Evolutionary conservation across 2,797 vertebrate genomes (phyloP), one percentile per base, ranked within the genome.

Genomic region (Psittacula echo): DNA sequence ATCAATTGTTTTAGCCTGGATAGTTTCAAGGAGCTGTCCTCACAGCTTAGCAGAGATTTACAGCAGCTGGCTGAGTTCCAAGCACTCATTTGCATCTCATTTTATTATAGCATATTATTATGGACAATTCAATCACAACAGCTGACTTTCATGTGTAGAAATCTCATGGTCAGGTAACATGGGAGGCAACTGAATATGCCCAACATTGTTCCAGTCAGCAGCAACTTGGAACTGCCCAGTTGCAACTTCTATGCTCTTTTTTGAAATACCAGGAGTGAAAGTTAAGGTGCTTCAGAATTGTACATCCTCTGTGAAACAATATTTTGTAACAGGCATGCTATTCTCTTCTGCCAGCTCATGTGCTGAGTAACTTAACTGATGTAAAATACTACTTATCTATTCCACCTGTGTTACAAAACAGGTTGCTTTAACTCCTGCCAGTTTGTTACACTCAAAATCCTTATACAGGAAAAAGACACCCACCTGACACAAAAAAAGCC

Each of bases 11-110:
- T 94, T 90, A 94, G 75, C 66, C 44, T 62, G 61, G 48, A 44
- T 91, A 80, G 58, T 89, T 93, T 95, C 71, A 89, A 87, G 79
- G 37, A 89, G 32, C 65, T 89, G 64, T 85, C 75, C 72, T 90
- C 30, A 75, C 24, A 93, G 68, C 32, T 95, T 72, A 95, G 73
- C n/a, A 78, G 75, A 96, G 61, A 95, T 89, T 95, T 93, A 75
- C 24, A 67, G 56, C 37, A 85, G 32, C 53, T 96, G 75, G 65
- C 78, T 90, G 24, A 47, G 54, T 27, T 92, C 84, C 90, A 90
- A 74, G 37, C 50, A 65, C 50, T 87, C 70, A 83, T 83, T 85
- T 92, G 62, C 48, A 85, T 92, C 32, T 10, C 9, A 34, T 93
- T 92, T 87, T 85, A 85, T 85, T 78, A 41, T 29, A 41, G 11